A percentile compares a stretch with the other conserved stretches of the same genome.
Evolutionary conservation across 1,140 invertebrate genomes (phyloP).

Genomic region (Drosophila serrata): DNA sequence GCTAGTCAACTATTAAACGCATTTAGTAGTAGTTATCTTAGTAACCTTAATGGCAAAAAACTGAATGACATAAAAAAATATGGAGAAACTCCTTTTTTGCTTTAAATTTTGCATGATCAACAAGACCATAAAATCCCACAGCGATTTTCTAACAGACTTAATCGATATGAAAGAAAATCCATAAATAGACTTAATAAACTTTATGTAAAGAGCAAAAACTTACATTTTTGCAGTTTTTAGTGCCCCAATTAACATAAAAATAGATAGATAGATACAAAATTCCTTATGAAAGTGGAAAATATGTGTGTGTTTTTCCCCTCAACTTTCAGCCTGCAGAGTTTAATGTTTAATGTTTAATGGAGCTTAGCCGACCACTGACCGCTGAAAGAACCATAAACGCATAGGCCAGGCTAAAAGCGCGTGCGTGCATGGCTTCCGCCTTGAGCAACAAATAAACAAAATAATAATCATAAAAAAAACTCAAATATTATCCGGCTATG

Average conservation of each 20-base stretch:
- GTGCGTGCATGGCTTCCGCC: conserved; percentile 70
- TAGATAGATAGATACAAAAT: conserved; percentile 5
- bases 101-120: neutral
- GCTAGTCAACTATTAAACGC: neutral
- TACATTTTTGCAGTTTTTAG: neutral
- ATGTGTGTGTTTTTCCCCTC: neutral
- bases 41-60: conserved; percentile 3
- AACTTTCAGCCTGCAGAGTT: neutral
- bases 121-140: conserved; percentile 14
- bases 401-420: conserved; percentile 42
- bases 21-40: conserved; percentile 5
- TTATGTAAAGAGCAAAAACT: no score
- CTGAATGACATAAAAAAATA: conserved; percentile 11
- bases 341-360: conserved; percentile 16
- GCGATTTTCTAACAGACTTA: neutral
- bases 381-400: conserved; percentile 42
- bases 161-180: neutral
- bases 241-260: neutral
- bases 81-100: neutral
- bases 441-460: conserved; percentile 34
- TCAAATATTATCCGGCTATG: conserved; percentile 12
- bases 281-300: neutral
- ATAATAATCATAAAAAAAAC: conserved; percentile 20
- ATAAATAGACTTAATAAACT: neutral
- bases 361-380: conserved; percentile 4